Evolutionary conservation across 2,888 invertebrate genomes (phyloP), one percentile per base, ranked within the genome.

Genomic region (Pammene fasciana): DNA sequence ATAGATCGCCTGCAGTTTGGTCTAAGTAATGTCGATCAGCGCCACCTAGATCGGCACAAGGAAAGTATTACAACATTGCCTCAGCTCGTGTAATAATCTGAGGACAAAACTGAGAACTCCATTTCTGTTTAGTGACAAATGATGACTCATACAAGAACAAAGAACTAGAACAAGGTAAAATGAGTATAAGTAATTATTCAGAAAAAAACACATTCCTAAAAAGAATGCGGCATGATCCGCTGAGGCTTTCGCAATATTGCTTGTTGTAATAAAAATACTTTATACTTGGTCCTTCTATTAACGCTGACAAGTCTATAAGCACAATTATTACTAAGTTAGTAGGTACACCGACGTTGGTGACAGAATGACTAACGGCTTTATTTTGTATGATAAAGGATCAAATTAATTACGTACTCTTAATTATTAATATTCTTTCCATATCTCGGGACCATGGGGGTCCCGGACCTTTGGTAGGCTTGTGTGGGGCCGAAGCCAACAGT

Each of bases 111-210:
- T 18, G 43, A 60, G 57, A 38, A n/a, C 50, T 26, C 50, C 41
- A 43, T 41, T 54, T 60, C 41, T 60, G 57, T 13, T 34, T 7
- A 38, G 59, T 48, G 26, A 16, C 10, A 56, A 62, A 34, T 38
- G n/a, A 26, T 68, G 68, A 68, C n/a, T 62, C 68, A 68, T 26
- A 41, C 14, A 8, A 61, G 34, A 56, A 68, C 48, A 68, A 68
- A 56, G 61, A 48, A 45, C 61, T 34, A 16, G 59, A 59, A 67
- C 38, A 54, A 54, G 9, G 45, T 45, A 65, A 34, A 60, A 45
- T 43, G 43, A 59, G 50, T 66, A 45, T 43, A 34, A 59, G 50
- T 66, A 55, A 54, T 55, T 45, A 55, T 5, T 36, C 10, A 16
- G 34, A 54, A 48, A 45, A 59, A 59, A 59, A 43, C 11, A 41